Evolutionary conservation across 2,888 invertebrate species (phyloP).

Genomic region (Teleiodes luculella): DNA sequence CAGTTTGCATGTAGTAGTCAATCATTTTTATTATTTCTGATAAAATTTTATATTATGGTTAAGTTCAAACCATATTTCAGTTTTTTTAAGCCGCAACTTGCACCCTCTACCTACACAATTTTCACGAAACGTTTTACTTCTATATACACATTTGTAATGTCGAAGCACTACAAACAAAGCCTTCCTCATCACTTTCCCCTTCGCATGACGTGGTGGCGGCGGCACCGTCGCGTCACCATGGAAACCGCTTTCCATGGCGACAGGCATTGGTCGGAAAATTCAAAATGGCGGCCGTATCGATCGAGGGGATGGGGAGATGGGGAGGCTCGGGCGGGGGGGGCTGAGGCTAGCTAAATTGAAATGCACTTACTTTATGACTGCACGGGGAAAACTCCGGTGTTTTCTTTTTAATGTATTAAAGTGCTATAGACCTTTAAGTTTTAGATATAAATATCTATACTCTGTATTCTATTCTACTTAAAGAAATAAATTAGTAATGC

Average conservation of each 20-base stretch:
- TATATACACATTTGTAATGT: slow-evolving; percentile 5
- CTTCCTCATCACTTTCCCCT: slow-evolving; percentile 70
- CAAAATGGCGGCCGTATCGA: slow-evolving; percentile 75
- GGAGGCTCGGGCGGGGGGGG: slow-evolving; percentile 35
- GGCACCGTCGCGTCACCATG: slow-evolving; percentile 52
- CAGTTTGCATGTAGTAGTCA: too few relatives aligned
- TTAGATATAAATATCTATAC: too few relatives aligned
- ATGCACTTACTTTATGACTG: slow-evolving; percentile 2
- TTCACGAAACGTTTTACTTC: too few relatives aligned
- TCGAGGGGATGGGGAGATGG: slow-evolving; percentile 48
- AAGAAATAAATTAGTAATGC: too few relatives aligned
- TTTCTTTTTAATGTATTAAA: neutral
- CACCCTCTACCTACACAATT: too few relatives aligned
- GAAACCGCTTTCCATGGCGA: slow-evolving; percentile 68
- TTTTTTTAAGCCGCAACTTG: too few relatives aligned
- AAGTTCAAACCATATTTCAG: too few relatives aligned
- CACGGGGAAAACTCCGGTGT: neutral
- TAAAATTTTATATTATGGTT: too few relatives aligned
- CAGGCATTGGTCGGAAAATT: slow-evolving; percentile 77
- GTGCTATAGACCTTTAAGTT: neutral
- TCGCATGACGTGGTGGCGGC: slow-evolving; percentile 38
- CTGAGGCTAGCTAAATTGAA: slow-evolving; percentile 4
- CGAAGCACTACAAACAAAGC: too few relatives aligned
- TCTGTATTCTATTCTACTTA: too few relatives aligned
- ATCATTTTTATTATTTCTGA: too few relatives aligned